These are phyloP conservation scores for Erethizon dorsatum DNA, from an alignment of 2,797 vertebrate species.

Conservation along the genomic window DNA sequence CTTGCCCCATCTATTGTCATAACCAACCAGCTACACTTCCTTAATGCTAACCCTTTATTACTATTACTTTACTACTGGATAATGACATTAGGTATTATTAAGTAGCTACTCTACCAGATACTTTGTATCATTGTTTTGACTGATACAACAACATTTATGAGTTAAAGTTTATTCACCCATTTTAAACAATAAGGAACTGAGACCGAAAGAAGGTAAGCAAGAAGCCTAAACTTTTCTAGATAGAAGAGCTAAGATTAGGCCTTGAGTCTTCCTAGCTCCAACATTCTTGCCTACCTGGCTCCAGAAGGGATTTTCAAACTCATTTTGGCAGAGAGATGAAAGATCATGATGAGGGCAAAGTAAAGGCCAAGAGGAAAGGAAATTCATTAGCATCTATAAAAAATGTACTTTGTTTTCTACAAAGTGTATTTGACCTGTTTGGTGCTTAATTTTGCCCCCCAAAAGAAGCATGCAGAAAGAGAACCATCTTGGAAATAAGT, in stretches of 20 bases:
- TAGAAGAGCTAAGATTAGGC: not conserved
- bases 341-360: not conserved
- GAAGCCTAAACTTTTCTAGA: not conserved
- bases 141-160: not conserved
- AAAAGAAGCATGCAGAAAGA: not conserved
- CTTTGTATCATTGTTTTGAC: not conserved
- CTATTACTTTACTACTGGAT: not conserved
- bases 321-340: not conserved
- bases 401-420: conserved; percentile 26
- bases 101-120: not conserved
- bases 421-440: not conserved
- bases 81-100: not conserved
- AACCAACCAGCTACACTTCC: not conserved
- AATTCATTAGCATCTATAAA: not conserved
- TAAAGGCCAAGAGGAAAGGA: not conserved
- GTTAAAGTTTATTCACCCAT: not conserved
- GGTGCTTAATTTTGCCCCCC: not conserved
- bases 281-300: not conserved
- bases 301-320: not conserved
- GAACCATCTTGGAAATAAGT: not conserved
- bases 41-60: not conserved
- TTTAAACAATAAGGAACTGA: conserved; percentile 24
- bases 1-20: not conserved
- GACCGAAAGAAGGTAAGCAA: not conserved
- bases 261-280: not conserved